These are phyloP conservation scores for Aplochiton taeniatus DNA, from an alignment of 2,797 vertebrate genomes.

Conservation along the genomic window DNA sequence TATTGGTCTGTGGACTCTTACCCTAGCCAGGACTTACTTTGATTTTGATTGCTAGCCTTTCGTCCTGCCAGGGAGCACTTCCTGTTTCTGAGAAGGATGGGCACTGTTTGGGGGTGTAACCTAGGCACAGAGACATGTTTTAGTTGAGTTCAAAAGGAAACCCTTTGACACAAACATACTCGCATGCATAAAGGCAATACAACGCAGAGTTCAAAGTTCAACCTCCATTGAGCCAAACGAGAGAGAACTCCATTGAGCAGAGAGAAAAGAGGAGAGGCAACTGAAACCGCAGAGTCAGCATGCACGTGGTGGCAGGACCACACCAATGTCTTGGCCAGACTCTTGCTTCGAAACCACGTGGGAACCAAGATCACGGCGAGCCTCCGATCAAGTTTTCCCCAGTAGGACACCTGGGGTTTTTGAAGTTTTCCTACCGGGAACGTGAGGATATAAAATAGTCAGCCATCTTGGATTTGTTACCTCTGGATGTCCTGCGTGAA, in stretches of 20 bases:
- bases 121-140: conserved; percentile 21
- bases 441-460: too few relatives aligned
- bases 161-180: conserved; percentile 23
- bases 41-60: not conserved
- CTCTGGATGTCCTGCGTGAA: conserved; percentile 25
- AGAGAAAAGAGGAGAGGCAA: conserved; percentile 7
- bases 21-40: not conserved
- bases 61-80: not conserved
- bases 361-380: not conserved
- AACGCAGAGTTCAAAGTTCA: conserved; percentile 44
- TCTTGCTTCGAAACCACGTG: not conserved
- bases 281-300: not conserved
- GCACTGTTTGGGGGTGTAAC: conserved; percentile 23
- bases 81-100: conserved; percentile 17
- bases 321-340: not conserved
- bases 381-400: not conserved
- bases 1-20: not conserved
- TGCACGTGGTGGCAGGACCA: not conserved
- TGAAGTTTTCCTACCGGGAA: conserved; percentile 20
- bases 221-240: conserved; percentile 12
- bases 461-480: not conserved
- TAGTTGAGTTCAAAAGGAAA: not conserved
- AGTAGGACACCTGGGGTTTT: conserved; percentile 1
- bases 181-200: conserved; percentile 4
- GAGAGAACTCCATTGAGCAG: conserved; percentile 12